Percentiles rank a stretch among this genome's conserved stretches.
phyloP scores from a whole-genome alignment of 2,113 vertebrate species.

The Cyanoliseus patagonus region DNA sequence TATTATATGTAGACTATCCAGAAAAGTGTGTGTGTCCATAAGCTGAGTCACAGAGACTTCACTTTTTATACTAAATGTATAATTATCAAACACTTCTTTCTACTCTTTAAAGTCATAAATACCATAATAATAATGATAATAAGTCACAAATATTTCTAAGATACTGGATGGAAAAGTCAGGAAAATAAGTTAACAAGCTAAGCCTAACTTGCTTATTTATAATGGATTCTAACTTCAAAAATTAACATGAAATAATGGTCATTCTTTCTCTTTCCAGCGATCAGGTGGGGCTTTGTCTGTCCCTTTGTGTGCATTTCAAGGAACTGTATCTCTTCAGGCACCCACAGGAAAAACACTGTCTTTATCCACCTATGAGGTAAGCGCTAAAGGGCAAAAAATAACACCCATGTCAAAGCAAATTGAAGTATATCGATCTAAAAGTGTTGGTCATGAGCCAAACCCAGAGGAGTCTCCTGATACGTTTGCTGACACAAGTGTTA shows the following conservation, averaged over 20 bases:
- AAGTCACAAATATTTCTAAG: not conserved
- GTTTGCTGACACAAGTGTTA: slow-evolving; percentile 89
- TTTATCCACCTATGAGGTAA: slow-evolving; percentile 95
- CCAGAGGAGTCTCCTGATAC: slow-evolving; percentile 76
- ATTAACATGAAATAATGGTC: not conserved
- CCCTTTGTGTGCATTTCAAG: slow-evolving; percentile 94
- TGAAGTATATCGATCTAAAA: slow-evolving; percentile 96
- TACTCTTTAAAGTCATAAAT: not conserved
- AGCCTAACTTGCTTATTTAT: not conserved
- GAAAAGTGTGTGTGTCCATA: not conserved
- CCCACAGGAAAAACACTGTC: slow-evolving; percentile 94
- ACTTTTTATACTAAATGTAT: not conserved
- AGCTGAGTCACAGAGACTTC: not conserved
- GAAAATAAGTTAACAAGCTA: not conserved
- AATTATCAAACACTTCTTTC: not conserved
- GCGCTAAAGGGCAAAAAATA: slow-evolving; percentile 90
- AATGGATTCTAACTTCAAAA: not conserved
- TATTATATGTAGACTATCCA: not conserved
- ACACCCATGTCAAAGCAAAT: slow-evolving; percentile 86
- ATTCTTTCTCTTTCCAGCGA: slow-evolving; percentile 74
- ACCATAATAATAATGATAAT: not conserved
- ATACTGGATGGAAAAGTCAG: not conserved
- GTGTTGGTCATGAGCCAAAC: slow-evolving; percentile 92
- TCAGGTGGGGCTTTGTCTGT: slow-evolving; percentile 83
- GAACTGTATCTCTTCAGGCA: slow-evolving; percentile 92